Percentiles rank a stretch among this genome's conserved stretches.
Evolutionary conservation across 2,113 vertebrate species (phyloP).

Genomic region (Riparia riparia): DNA sequence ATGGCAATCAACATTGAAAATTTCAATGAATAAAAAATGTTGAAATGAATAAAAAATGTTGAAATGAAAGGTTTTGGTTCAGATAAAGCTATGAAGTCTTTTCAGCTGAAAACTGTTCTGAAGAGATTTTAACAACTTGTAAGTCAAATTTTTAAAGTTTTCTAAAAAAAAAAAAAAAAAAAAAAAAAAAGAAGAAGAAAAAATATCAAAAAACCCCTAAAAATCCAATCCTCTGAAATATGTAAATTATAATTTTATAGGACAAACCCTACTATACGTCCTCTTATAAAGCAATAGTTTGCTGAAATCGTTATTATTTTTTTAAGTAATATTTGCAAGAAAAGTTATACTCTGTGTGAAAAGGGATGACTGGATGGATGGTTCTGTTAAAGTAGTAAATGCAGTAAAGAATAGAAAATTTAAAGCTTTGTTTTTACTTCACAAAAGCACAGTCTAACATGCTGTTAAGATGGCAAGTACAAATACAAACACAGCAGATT

Average conservation of each 20-base stretch:
- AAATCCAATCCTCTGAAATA: rapidly evolving
- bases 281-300: background rate
- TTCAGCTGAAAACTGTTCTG: background rate
- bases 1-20: background rate
- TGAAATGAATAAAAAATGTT: background rate
- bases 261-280: background rate
- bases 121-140: background rate
- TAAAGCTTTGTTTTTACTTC: background rate
- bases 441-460: background rate
- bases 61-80: background rate
- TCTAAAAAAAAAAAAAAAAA: background rate
- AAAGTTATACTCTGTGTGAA: background rate
- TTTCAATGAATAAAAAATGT: background rate
- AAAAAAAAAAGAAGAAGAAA: background rate
- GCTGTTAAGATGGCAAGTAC: background rate
- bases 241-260: background rate
- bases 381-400: background rate
- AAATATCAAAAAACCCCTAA: rapidly evolving
- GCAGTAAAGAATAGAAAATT: background rate
- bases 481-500: background rate
- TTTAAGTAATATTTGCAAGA: rapidly evolving
- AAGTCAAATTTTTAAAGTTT: background rate
- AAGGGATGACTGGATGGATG: background rate
- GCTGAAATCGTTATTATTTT: background rate
- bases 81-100: background rate